Evolutionary conservation across 2,113 vertebrate species (phyloP), one percentile per base, ranked within the genome.

Genomic region (Ptyas mucosa): DNA sequence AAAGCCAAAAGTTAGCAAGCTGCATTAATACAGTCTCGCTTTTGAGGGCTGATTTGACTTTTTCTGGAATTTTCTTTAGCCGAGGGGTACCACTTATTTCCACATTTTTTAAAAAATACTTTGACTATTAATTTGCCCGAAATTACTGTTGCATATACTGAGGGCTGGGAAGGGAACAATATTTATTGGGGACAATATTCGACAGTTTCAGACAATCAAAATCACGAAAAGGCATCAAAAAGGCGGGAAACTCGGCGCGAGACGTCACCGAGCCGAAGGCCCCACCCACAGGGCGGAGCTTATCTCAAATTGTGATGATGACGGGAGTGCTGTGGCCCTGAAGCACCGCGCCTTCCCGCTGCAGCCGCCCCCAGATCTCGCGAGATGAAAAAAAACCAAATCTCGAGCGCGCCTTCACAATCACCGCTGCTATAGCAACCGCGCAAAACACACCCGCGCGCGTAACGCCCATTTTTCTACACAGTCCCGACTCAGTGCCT

Each of bases 401-500:
- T 6, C n/a, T 24, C 14, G n/a, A 20, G 69, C 69, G 15, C 69
- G 69, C n/a, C 15, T 39, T 39, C 34, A 43, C 75, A 81, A 81
- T 81, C 21, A 43, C 75, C 34, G 75, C 34, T 43, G 75, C 75
- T 43, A 39, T 43, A 51, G 89, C 53, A 87, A 58, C 61, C 52
- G 12, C 0, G 0, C 0, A 0, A 12, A 1, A 24, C 8, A 0
- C 86, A 6, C 90, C 87, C 11, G 39, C 43, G 52, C 9, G 0
- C 15, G 26, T 3, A 29, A 5, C 4, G 18, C 23, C 20, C 54
- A 34, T 24, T 14, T 61, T 26, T 24, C 43, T n/a, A 2, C 5
- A 23, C 54, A 3, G 0, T 39, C 69, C 49, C 12, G 3, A 39
- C 46, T 58, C 39, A 8, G 12, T 61, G n/a, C n/a, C 3, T 39